Percentiles rank a stretch among this genome's conserved stretches.
Conservation (phyloP, 2,113 vertebrate genomes). For the Sterna hirundo region DNA sequence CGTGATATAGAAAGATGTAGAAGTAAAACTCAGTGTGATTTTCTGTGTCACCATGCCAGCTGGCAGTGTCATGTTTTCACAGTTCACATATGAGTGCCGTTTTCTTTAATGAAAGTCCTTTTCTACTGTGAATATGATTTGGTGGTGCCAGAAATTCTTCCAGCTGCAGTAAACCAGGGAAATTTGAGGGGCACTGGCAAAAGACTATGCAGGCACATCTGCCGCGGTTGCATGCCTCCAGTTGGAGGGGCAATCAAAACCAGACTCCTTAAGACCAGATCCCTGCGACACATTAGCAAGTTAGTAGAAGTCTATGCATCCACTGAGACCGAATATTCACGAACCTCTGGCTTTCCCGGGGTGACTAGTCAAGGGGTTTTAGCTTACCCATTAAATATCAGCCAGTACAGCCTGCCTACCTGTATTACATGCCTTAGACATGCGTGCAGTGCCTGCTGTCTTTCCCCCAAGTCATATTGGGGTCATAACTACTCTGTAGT, state of each 20-base stretch:
- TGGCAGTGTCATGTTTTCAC: neutral
- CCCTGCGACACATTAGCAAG: neutral
- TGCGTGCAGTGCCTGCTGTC: neutral
- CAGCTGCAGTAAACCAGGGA: neutral
- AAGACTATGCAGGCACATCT: neutral
- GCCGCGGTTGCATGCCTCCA: neutral
- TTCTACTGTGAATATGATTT: neutral
- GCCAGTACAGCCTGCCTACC: neutral
- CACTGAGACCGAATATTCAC: neutral
- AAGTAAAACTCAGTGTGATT: neutral
- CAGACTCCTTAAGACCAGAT: neutral
- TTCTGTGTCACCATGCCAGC: neutral
- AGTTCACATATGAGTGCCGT: neutral
- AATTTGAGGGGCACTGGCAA: neutral
- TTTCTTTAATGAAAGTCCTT: neutral
- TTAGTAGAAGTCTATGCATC: neutral
- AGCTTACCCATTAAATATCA: neutral
- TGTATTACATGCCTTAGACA: neutral
- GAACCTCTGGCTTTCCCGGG: neutral
- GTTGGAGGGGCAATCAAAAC: neutral
- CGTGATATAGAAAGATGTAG: rapidly evolving
- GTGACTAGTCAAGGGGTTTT: neutral
- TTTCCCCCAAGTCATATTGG: neutral
- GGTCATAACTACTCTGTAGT: neutral
- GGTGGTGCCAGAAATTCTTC: neutral